Evolutionary conservation across 2,797 vertebrate species (phyloP).

Genomic region (Pachyuromys duprasi): DNA sequence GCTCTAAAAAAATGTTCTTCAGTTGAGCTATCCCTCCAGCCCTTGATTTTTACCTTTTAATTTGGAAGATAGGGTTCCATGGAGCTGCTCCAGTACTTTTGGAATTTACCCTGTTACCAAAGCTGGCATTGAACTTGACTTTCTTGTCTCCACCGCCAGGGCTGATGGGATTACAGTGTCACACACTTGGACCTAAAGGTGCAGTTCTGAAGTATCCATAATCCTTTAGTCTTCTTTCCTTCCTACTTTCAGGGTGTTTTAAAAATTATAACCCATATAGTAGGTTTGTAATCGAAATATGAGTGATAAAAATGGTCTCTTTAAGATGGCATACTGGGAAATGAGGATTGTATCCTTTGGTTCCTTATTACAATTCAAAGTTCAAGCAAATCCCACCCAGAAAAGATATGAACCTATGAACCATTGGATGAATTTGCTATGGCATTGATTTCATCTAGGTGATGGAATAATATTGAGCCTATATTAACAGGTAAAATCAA

Average conservation of each 20-base stretch:
- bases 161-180: background rate
- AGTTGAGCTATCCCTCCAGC: no score
- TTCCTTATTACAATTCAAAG: background rate
- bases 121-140: background rate
- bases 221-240: background rate
- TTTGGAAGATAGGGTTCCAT: background rate
- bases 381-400: background rate
- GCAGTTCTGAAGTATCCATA: background rate
- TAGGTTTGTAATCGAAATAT: background rate
- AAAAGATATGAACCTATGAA: slow-evolving; percentile 1
- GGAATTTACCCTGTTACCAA: background rate
- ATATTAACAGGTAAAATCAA: slow-evolving; percentile 89
- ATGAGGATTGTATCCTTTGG: slow-evolving; percentile 12
- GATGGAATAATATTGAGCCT: slow-evolving; percentile 83
- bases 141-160: background rate
- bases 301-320: background rate
- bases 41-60: background rate
- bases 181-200: no score
- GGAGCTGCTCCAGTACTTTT: background rate
- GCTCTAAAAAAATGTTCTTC: background rate
- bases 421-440: slow-evolving; percentile 55
- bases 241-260: slow-evolving; percentile 32
- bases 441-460: slow-evolving; percentile 78
- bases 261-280: background rate
- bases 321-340: background rate